phyloP scores from a whole-genome alignment of 2,113 vertebrate species.

The Lathamus discolor region DNA sequence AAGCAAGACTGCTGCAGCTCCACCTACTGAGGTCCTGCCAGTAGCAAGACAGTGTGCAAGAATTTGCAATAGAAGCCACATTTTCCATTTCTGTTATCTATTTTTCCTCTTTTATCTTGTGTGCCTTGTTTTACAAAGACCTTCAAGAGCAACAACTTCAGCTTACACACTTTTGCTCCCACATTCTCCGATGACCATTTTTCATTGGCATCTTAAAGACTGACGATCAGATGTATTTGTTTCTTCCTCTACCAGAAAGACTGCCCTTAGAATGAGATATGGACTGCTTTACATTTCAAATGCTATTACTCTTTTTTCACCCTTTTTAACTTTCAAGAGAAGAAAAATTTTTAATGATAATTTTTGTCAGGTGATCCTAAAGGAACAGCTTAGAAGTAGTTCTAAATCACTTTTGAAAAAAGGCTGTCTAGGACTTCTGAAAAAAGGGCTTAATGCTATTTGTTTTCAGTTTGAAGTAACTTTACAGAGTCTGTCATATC shows the following conservation, averaged over 20 bases:
- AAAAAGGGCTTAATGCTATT: neutral
- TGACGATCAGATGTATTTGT: accelerated
- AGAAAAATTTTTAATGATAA: neutral
- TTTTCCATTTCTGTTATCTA: neutral
- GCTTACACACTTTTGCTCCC: neutral
- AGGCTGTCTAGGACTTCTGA: neutral
- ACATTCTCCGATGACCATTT: neutral
- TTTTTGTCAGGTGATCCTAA: neutral
- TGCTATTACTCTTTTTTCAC: neutral
- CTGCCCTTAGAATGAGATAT: neutral
- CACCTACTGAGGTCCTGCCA: neutral
- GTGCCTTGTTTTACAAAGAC: neutral
- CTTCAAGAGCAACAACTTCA: neutral
- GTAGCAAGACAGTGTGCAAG: neutral
- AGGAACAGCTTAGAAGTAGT: neutral
- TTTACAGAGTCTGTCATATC: neutral
- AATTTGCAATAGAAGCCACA: neutral
- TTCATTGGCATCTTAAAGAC: neutral
- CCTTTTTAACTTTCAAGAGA: neutral
- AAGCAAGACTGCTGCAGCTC: neutral
- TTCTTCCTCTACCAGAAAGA: neutral
- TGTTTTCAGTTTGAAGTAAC: neutral
- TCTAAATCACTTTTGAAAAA: neutral
- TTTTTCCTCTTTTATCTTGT: neutral
- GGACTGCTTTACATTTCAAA: neutral